A percentile compares a stretch with the other conserved stretches of the same genome.
phyloP scores from a whole-genome alignment of 2,797 vertebrate genomes.

The Thripadectes ignobilis region DNA sequence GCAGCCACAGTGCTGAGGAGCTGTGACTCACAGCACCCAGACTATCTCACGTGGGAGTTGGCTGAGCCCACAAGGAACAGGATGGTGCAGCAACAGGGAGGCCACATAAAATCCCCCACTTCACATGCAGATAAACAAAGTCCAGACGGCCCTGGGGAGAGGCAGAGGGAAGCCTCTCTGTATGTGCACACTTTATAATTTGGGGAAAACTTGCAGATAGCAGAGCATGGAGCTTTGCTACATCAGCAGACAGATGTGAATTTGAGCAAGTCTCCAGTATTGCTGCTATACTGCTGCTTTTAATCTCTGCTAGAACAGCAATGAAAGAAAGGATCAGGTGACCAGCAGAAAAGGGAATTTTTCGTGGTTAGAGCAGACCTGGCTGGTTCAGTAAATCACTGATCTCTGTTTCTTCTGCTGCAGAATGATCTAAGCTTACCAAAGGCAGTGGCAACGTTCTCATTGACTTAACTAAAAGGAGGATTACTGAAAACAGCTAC shows the following conservation, averaged over 20 bases:
- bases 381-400: background rate
- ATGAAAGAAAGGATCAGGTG: background rate
- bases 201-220: background rate
- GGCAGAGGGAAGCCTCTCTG: background rate
- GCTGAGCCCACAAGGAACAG: background rate
- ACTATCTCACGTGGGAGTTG: fast-evolving
- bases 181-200: background rate
- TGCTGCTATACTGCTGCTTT: background rate
- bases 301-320: background rate
- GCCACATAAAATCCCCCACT: slow-evolving; percentile 24
- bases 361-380: background rate
- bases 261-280: background rate
- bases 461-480: background rate
- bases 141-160: slow-evolving; percentile 15
- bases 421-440: background rate
- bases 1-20: fast-evolving
- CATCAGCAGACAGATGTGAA: slow-evolving; percentile 25
- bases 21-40: background rate
- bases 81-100: background rate
- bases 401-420: background rate
- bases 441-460: background rate
- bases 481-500: background rate
- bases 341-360: background rate
- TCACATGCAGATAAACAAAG: slow-evolving; percentile 14
- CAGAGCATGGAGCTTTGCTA: background rate